Conservation (phyloP, 92 coral and sea anemone genomes). For the Paragorgia papillata region DNA sequence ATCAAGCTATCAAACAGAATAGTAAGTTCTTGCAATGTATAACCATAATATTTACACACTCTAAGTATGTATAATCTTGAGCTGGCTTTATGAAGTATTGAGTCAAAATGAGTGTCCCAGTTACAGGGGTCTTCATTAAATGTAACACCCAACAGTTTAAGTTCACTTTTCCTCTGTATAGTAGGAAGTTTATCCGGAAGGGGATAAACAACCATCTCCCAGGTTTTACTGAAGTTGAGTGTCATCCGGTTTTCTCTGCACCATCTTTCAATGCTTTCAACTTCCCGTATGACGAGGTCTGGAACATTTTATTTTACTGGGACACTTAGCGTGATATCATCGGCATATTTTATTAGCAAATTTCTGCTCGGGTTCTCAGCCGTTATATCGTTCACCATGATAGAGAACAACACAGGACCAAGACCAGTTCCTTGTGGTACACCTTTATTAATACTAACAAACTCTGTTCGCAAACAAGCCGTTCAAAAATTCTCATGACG, state of each 20-base stretch:
- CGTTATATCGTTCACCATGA: conserved; percentile 46
- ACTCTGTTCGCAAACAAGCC: conserved; percentile 35
- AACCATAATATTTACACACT: too few relatives aligned
- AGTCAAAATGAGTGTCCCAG: too few relatives aligned
- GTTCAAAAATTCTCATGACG: conserved; percentile 59
- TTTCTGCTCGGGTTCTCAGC: conserved; percentile 45
- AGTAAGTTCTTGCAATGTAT: too few relatives aligned
- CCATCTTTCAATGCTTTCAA: conserved; percentile 22
- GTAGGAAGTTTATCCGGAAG: too few relatives aligned
- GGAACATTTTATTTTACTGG: conserved; percentile 43
- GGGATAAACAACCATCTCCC: too few relatives aligned
- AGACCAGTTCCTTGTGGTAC: conserved; percentile 50
- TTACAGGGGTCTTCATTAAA: too few relatives aligned
- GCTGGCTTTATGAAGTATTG: too few relatives aligned
- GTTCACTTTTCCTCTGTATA: too few relatives aligned
- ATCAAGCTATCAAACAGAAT: too few relatives aligned
- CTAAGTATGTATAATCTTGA: too few relatives aligned
- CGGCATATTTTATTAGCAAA: conserved; percentile 51
- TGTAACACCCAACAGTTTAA: too few relatives aligned
- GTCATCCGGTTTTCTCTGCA: conserved; percentile 5
- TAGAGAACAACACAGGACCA: conserved; percentile 33
- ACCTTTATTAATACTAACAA: conserved; percentile 41
- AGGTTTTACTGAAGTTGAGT: conserved; percentile 1
- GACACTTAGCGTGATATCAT: conserved; percentile 50
- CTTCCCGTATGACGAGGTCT: conserved; percentile 46